Evolutionary conservation across 1,140 invertebrate species (phyloP).

Genomic region (Protaetia brevitarsis): DNA sequence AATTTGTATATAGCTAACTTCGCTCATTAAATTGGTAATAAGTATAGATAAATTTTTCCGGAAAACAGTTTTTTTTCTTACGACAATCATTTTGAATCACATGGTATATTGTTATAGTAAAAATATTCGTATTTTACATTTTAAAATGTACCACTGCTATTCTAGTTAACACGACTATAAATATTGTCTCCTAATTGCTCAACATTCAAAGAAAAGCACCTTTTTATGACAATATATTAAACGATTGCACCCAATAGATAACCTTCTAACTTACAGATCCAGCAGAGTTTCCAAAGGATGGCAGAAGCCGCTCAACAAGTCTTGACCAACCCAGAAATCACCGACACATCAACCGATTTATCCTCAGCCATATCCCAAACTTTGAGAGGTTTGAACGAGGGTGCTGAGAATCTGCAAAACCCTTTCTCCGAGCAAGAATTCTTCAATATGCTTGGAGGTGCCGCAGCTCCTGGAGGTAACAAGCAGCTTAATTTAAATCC

Average conservation of each 20-base stretch:
- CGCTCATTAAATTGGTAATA: too few species aligned
- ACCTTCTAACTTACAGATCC: constrained; percentile 24
- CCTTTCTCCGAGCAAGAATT: constrained; percentile 55
- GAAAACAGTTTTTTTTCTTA: too few species aligned
- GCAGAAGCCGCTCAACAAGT: constrained; percentile 43
- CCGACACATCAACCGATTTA: constrained; percentile 39
- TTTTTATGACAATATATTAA: too few species aligned
- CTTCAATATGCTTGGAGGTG: constrained; percentile 53
- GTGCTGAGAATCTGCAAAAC: constrained; percentile 52
- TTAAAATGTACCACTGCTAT: too few species aligned
- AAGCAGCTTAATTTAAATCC: constrained; percentile 32
- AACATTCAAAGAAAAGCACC: too few species aligned
- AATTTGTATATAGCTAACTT: too few species aligned
- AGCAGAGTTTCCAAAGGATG: constrained; percentile 44
- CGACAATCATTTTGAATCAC: too few species aligned
- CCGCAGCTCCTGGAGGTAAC: background rate
- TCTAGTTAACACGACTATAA: too few species aligned
- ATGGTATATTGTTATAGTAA: too few species aligned
- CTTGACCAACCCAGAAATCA: constrained; percentile 38
- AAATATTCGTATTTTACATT: too few species aligned
- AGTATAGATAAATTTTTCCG: too few species aligned
- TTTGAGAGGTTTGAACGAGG: constrained; percentile 48
- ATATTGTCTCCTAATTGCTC: too few species aligned
- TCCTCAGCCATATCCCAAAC: constrained; percentile 46
- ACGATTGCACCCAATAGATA: background rate